Base-by-base conservation (phyloP, 2,113 vertebrate genomes). In the Rostratula benghalensis region DNA sequence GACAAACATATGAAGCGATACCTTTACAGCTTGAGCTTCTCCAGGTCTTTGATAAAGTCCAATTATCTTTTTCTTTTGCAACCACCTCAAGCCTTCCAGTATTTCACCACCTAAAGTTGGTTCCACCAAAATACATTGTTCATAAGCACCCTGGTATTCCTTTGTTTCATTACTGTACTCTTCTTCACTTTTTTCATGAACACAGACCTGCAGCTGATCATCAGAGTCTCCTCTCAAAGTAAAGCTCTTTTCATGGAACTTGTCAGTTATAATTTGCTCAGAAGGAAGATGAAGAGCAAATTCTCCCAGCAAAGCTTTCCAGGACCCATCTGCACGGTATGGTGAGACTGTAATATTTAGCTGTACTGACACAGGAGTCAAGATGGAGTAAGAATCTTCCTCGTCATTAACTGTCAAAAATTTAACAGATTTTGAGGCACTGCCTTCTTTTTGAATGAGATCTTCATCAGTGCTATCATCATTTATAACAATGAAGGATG, bases 21-120 rank as follows among this genome's bases (percentile, higher is more conserved):
- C 99, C 99, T 99, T 99, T 79, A 99, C 92, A 35, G 92, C 85
- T 18, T 83, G 92, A 88, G 45, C 83, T 43, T 98, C 97, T 46
- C 98, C 97, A 67, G 97, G 91, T 77, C 97, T 98, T 85, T 99
- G 98, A 94, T 98, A 98, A 87, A 99, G 98, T 97, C 98, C 98
- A 97, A 99, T 95, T 93, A 98, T 97, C 94, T 97, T 98, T 91
- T 99, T 99, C 97, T 99, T 99, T 92, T 99, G 99, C 83, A 99
- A 94, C 99, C 99, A 99, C n/a, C 98, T 98, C 53, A 99, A 95
- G 87, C 99, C 99, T 96, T 99, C 98, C 94, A 99, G 74, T 33
- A 98, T 94, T 78, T 99, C 97, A 87, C 92, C 90, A 92, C 89
- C 94, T 88, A 99, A 97, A 77, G 98, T 98, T 68, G 98, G 96